Evolutionary conservation across 1,140 invertebrate genomes (phyloP).

Genomic region (Bradysia coprophila): DNA sequence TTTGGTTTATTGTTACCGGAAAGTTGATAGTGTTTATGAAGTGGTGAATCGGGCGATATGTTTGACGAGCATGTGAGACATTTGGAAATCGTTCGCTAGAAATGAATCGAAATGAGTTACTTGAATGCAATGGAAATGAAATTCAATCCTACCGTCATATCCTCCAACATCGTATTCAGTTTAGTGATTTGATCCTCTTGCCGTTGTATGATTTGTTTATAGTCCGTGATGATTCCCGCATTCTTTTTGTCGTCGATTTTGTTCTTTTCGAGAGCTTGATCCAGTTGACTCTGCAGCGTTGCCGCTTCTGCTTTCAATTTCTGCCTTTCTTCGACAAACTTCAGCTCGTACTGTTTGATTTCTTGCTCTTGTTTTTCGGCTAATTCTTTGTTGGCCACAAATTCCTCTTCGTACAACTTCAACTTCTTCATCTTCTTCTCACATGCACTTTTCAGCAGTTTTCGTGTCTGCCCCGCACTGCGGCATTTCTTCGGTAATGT

Average conservation of each 20-base stretch:
- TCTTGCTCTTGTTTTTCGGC: slow-evolving; percentile 29
- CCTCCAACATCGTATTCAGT: slow-evolving; percentile 33
- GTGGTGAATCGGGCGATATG: slow-evolving; percentile 9
- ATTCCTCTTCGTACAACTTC: slow-evolving; percentile 93
- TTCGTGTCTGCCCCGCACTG: slow-evolving; percentile 69
- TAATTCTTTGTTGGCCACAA: slow-evolving; percentile 57
- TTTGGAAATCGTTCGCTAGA: slow-evolving; percentile 31
- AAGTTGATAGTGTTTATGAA: background rate
- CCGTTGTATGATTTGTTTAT: slow-evolving; percentile 82
- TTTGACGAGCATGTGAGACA: slow-evolving; percentile 29
- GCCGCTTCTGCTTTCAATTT: slow-evolving; percentile 57
- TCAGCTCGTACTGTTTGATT: slow-evolving; percentile 46
- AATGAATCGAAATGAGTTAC: slow-evolving; percentile 1
- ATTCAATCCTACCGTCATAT: slow-evolving; percentile 31
- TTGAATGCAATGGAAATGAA: background rate
- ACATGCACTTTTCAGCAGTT: slow-evolving; percentile 79
- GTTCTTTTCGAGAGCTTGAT: slow-evolving; percentile 48
- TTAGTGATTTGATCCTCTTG: slow-evolving; percentile 67
- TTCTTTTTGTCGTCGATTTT: slow-evolving; percentile 53
- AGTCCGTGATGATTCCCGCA: slow-evolving; percentile 67
- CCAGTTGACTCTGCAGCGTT: slow-evolving; percentile 67
- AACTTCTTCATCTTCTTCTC: slow-evolving; percentile 85
- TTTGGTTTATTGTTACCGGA: slow-evolving; percentile 6
- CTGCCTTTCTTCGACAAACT: slow-evolving; percentile 57
- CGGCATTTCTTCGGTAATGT: slow-evolving; percentile 91